A percentile compares a stretch with the other conserved stretches of the same genome.
phyloP scores from a whole-genome alignment of 2,113 vertebrate species.

The Protobothrops flavoviridis region DNA sequence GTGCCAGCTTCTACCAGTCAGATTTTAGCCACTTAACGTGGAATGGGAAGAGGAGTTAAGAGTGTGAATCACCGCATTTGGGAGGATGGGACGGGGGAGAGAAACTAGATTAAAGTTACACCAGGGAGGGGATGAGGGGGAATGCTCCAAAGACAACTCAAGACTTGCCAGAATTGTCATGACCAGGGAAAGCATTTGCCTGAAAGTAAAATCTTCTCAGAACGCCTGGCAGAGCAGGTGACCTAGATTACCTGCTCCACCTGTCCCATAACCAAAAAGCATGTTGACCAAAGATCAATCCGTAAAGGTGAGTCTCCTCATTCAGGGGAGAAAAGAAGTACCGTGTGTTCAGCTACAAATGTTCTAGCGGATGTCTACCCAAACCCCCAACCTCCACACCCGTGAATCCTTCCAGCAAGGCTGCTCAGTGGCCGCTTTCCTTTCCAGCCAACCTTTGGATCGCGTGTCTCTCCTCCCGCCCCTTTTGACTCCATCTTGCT shows the following conservation, averaged over 20 bases:
- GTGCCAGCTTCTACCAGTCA: neutral
- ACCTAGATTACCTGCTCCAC: conserved; percentile 41
- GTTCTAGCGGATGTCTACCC: conserved; percentile 25
- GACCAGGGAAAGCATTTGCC: conserved; percentile 12
- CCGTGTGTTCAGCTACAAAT: conserved; percentile 15
- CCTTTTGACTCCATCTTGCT: conserved; percentile 39
- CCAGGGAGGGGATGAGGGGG: neutral
- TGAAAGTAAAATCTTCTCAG: conserved; percentile 26
- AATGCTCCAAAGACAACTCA: conserved; percentile 62
- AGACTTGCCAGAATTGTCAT: conserved; percentile 43
- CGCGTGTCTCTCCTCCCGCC: conserved; percentile 18
- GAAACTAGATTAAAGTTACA: neutral
- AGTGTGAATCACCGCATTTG: neutral
- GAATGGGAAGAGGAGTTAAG: neutral
- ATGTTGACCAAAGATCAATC: neutral
- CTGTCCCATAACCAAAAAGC: conserved; percentile 26
- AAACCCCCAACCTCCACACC: conserved; percentile 28
- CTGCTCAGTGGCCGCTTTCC: conserved; percentile 18
- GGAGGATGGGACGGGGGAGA: neutral
- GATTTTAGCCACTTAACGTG: conserved; percentile 23
- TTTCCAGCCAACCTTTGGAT: conserved; percentile 11
- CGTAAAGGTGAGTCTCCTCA: conserved; percentile 24
- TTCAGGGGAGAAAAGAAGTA: conserved; percentile 33
- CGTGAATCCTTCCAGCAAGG: neutral
- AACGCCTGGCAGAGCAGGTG: conserved; percentile 28